Conservation (phyloP, 1,140 invertebrate genomes). For the Trissolcus basalis region DNA sequence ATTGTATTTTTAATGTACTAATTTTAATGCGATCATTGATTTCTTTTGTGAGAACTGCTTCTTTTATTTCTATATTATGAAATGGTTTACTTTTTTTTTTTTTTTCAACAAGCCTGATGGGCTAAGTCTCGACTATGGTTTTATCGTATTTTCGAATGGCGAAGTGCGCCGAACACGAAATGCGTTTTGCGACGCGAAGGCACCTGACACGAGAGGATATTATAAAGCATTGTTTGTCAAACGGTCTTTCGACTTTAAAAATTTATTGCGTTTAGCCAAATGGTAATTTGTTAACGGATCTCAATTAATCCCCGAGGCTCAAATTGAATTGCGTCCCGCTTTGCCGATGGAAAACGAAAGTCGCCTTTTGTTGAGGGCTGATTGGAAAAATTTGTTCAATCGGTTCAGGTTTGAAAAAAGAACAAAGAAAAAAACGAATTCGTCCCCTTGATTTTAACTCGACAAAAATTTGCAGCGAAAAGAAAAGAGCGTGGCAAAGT, state of each 20-base stretch:
- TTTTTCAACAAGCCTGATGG: background rate
- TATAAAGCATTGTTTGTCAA: slow-evolving; percentile 20
- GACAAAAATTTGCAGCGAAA: no score
- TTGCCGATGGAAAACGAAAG: background rate
- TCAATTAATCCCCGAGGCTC: slow-evolving; percentile 27
- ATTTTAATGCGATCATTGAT: no score
- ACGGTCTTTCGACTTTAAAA: slow-evolving; percentile 31
- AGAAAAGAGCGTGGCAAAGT: no score
- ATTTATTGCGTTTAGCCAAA: slow-evolving; percentile 28
- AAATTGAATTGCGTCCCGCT: slow-evolving; percentile 27
- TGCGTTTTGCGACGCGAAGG: slow-evolving; percentile 2
- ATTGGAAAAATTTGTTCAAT: no score
- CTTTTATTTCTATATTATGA: no score
- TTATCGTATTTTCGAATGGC: slow-evolving; percentile 8
- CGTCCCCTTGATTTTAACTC: no score
- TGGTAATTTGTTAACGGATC: slow-evolving; percentile 33
- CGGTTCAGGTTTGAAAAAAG: no score
- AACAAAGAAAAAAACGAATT: no score
- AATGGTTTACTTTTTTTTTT: no score
- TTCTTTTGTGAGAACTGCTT: no score
- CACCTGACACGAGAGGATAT: slow-evolving; percentile 16
- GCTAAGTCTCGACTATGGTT: slow-evolving; percentile 7
- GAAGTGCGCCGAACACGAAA: slow-evolving; percentile 11
- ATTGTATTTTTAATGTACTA: no score
- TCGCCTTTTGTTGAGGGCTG: no score